phyloP scores from a whole-genome alignment of 1,140 invertebrate genomes.

The Pectinophora gossypiella region DNA sequence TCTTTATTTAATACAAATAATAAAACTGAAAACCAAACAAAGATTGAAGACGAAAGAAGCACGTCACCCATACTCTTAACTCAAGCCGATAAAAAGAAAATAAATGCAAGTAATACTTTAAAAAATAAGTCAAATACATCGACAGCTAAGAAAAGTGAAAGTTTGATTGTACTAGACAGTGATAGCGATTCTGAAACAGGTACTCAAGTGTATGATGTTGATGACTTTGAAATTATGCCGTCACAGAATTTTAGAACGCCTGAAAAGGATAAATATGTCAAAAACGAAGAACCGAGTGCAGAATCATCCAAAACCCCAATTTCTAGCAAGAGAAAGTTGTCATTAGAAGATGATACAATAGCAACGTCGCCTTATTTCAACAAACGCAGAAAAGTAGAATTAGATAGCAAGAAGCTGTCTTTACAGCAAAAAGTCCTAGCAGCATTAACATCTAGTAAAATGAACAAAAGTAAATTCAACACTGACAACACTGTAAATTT shows the following conservation, averaged over 20 bases:
- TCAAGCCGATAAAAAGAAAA: conserved; percentile 41
- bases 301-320: conserved; percentile 1
- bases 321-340: conserved; percentile 45
- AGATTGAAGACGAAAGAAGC: conserved; percentile 24
- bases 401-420: conserved; percentile 23
- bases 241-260: background rate
- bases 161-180: conserved; percentile 49
- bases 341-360: conserved; percentile 26
- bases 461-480: conserved; percentile 23
- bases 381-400: conserved; percentile 49
- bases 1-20: background rate
- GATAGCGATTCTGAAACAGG: conserved; percentile 46
- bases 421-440: conserved; percentile 51
- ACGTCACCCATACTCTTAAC: conserved; percentile 52
- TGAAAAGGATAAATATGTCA: conserved; percentile 8
- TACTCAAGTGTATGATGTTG: conserved; percentile 28
- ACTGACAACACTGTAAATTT: conserved; percentile 23
- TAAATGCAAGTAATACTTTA: conserved; percentile 1
- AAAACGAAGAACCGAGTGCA: background rate
- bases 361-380: conserved; percentile 51
- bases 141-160: conserved; percentile 17
- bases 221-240: conserved; percentile 4
- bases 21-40: background rate
- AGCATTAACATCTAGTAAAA: conserved; percentile 30
- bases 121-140: conserved; percentile 5